phyloP scores from a whole-genome alignment of 2,888 invertebrate genomes.

The Philopedon plagiatum region DNA sequence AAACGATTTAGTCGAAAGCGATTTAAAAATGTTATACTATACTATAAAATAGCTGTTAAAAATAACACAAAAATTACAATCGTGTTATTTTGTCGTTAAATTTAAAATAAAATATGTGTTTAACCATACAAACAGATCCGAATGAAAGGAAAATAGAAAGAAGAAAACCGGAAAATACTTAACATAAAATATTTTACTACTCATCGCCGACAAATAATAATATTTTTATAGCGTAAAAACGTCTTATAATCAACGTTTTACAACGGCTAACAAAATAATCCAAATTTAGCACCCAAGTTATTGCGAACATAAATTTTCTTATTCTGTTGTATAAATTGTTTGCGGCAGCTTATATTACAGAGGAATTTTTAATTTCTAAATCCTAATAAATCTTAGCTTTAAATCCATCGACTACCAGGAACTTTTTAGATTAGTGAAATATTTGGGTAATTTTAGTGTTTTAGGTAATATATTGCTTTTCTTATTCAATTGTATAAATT shows the following conservation, averaged over 20 bases:
- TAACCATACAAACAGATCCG: too few relatives aligned
- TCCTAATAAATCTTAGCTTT: slow-evolving; percentile 23
- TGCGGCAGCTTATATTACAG: slow-evolving; percentile 9
- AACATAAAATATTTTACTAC: not conserved
- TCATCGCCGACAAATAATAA: not conserved
- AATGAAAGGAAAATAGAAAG: not conserved
- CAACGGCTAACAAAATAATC: slow-evolving; percentile 28
- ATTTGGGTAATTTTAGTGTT: too few relatives aligned
- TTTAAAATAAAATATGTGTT: too few relatives aligned
- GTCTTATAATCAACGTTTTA: slow-evolving; percentile 1
- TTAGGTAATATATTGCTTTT: too few relatives aligned
- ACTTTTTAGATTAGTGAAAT: too few relatives aligned
- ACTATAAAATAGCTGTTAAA: too few relatives aligned
- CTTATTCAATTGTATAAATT: too few relatives aligned
- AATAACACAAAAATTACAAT: too few relatives aligned
- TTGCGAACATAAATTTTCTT: slow-evolving; percentile 30
- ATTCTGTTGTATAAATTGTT: slow-evolving; percentile 27
- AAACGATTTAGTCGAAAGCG: too few relatives aligned
- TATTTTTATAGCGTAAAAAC: not conserved
- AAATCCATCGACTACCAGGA: not conserved
- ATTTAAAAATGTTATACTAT: too few relatives aligned
- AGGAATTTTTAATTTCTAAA: slow-evolving; percentile 35
- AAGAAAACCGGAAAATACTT: not conserved
- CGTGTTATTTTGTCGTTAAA: too few relatives aligned
- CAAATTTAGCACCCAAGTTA: slow-evolving; percentile 27